Conservation (phyloP, 2,113 vertebrate genomes). For the Silurus asotus region DNA sequence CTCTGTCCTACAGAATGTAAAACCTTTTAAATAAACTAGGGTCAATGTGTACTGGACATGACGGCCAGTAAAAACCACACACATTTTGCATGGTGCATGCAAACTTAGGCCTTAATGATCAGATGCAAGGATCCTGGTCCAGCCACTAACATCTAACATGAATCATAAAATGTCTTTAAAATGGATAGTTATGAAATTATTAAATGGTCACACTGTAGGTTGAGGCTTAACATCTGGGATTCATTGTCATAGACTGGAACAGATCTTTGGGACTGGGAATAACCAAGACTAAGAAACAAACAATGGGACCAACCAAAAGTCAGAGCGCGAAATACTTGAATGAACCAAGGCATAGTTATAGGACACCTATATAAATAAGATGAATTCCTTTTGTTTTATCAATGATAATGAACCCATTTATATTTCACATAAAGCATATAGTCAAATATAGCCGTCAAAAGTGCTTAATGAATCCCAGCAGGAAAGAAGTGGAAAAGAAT, state of each 20-base stretch:
- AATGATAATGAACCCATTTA: background rate
- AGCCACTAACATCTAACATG: conserved; percentile 17
- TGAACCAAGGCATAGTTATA: background rate
- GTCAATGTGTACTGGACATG: background rate
- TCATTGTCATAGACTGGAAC: background rate
- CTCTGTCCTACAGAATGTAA: background rate
- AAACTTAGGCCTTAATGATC: conserved; percentile 3
- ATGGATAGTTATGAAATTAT: background rate
- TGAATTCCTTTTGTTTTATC: background rate
- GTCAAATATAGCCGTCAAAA: background rate
- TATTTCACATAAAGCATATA: background rate
- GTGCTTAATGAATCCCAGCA: background rate
- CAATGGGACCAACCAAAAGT: background rate
- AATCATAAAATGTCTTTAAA: background rate
- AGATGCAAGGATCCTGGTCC: background rate
- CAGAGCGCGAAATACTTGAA: background rate
- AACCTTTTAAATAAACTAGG: background rate
- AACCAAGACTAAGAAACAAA: background rate
- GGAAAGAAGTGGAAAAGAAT: background rate
- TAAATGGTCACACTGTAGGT: background rate
- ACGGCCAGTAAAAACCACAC: conserved; percentile 1
- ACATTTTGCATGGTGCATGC: conserved; percentile 22
- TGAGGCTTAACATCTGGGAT: background rate
- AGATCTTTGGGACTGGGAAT: background rate
- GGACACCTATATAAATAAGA: background rate